Evolutionary conservation across 2,888 invertebrate species (phyloP), one percentile per base, ranked within the genome.

Genomic region (Coelinius sp.): DNA sequence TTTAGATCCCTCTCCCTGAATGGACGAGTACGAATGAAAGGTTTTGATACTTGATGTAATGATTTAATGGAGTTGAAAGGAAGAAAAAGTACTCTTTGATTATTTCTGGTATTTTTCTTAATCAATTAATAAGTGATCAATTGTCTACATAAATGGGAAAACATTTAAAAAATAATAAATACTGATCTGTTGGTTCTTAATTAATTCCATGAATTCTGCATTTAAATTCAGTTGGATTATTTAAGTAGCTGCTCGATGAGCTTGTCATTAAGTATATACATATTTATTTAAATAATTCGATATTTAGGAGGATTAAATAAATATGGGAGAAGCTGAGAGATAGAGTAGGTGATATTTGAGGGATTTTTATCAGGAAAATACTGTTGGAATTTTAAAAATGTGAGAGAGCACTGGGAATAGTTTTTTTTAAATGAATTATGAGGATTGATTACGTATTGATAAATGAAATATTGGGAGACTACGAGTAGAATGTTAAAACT

Each of bases 401-500:
- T 2, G n/a, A 41, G 41, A 41, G 41, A 10, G n/a, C 1, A 10
- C 10, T 6, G n/a, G 41, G 41, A n/a, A n/a, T n/a, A n/a, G 12
- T n/a, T 41, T 41, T 10, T 35, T 8, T 10, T 41, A 12, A 41
- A 5, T 1, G n/a, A 14, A 24, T 7, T 35, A 12, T 17, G 46
- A 56, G 67, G 14, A 38, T 49, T 14, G 6, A 14, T 22, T 56
- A 27, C n/a, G 35, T 41, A 41, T 41, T 44, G 10, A 25, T 14
- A 35, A 46, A 17, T 66, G 35, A 3, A 31, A 27, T 49, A 41
- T 64, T 59, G 56, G 46, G 44, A 44, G 71, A 84, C 83, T 94
- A 96, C 64, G 96, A 96, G 88, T 96, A 96, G 88, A 95, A 95
- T 8, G 96, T 96, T 81, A 96, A 91, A 75, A 96, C 96, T 65